These are phyloP conservation scores for Dinoponera quadriceps DNA, from an alignment of 1,140 invertebrate species.

Conservation along the genomic window DNA sequence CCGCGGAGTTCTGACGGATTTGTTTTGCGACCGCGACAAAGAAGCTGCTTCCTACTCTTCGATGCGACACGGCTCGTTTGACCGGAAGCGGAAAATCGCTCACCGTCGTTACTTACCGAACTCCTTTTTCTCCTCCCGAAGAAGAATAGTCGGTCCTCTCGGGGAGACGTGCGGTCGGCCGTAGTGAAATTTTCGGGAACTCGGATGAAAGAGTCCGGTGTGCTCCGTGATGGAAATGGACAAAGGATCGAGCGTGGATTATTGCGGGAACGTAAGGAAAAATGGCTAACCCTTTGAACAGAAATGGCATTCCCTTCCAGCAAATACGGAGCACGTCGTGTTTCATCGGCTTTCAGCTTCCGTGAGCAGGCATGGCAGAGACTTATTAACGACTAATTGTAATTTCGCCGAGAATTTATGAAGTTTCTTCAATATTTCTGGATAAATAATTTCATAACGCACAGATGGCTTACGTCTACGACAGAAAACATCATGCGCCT, in stretches of 20 bases:
- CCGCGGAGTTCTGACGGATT: constrained; percentile 41
- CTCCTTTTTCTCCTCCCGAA: constrained; percentile 11
- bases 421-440: neutral
- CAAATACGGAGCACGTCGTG: neutral
- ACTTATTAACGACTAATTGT: constrained; percentile 28
- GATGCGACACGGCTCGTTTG: constrained; percentile 43
- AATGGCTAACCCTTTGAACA: constrained; percentile 13
- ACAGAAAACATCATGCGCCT: no score
- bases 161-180: constrained; percentile 20
- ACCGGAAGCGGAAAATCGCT: constrained; percentile 27
- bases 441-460: constrained; percentile 8
- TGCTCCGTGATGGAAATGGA: constrained; percentile 16
- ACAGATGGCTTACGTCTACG: neutral
- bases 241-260: constrained; percentile 34
- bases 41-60: constrained; percentile 30
- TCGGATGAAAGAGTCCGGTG: constrained; percentile 8
- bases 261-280: constrained; percentile 32
- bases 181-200: constrained; percentile 47
- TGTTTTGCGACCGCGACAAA: constrained; percentile 51
- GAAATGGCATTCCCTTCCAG: constrained; percentile 14
- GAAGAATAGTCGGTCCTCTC: constrained; percentile 47
- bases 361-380: neutral
- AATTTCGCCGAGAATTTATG: constrained; percentile 22
- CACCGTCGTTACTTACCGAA: constrained; percentile 43
- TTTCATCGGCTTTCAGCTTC: constrained; percentile 15